Evolutionary conservation across 1,140 invertebrate genomes (phyloP).

Genomic region (Acromyrmex charruanus): DNA sequence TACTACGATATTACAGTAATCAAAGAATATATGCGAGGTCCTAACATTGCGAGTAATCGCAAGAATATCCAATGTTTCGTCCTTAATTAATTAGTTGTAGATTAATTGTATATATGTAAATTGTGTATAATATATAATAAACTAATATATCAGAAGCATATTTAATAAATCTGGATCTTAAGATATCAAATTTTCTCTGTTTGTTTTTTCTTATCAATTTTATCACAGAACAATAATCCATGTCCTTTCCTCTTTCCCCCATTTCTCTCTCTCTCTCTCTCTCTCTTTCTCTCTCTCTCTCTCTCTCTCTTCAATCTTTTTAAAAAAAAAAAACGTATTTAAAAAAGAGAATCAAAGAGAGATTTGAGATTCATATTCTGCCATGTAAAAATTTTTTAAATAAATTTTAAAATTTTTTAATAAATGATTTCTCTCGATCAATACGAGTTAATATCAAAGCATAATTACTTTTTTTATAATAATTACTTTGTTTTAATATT

Average conservation of each 20-base stretch:
- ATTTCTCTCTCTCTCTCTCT: neutral
- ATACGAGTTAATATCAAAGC: neutral
- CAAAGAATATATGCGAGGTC: neutral
- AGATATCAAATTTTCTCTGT: neutral
- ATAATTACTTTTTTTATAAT: neutral
- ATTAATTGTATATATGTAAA: constrained; percentile 86
- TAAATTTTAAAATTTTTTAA: neutral
- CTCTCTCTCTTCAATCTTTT: neutral
- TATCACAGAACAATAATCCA: neutral
- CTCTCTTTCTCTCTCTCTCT: too few relatives aligned
- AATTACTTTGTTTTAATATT: constrained; percentile 8
- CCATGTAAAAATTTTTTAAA: neutral
- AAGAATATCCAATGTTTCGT: constrained; percentile 58
- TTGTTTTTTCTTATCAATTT: neutral
- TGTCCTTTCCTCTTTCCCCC: neutral
- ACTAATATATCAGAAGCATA: constrained; percentile 85
- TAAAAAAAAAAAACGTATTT: neutral
- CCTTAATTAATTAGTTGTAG: constrained; percentile 61
- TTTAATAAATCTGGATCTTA: constrained; percentile 81
- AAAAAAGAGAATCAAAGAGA: neutral
- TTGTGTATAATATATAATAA: constrained; percentile 85
- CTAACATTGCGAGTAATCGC: constrained; percentile 42
- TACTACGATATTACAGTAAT: constrained; percentile 11
- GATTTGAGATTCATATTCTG: neutral
- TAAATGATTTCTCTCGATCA: neutral